phyloP scores from a whole-genome alignment of 2,797 vertebrate species.

The Argentina silus region DNA sequence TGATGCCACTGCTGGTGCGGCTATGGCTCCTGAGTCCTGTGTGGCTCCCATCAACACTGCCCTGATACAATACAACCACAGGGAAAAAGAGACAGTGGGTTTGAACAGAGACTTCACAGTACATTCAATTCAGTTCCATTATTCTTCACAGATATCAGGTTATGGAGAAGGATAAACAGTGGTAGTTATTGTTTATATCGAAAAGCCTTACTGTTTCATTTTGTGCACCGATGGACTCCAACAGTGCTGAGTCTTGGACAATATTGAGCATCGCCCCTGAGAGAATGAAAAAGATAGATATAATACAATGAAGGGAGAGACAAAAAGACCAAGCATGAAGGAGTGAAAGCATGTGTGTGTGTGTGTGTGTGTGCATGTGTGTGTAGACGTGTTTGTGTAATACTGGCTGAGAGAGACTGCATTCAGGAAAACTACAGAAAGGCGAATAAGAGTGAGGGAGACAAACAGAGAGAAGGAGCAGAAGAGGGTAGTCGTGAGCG shows the following conservation, averaged over 20 bases:
- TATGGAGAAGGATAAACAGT: neutral
- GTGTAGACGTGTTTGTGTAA: neutral
- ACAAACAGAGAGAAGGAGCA: neutral
- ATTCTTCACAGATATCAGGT: neutral
- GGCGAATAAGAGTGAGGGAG: neutral
- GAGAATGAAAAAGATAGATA: neutral
- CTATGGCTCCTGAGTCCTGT: constrained; percentile 80
- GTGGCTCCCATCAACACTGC: constrained; percentile 72
- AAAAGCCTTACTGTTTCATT: constrained; percentile 86
- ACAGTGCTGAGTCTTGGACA: constrained; percentile 93
- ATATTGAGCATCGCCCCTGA: constrained; percentile 96
- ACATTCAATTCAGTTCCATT: neutral
- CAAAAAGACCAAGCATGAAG: neutral
- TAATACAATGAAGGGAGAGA: neutral
- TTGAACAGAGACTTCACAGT: neutral
- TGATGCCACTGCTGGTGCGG: constrained; percentile 92
- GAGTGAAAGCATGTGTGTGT: constrained; percentile 5
- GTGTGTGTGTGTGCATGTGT: neutral
- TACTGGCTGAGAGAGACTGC: neutral
- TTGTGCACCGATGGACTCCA: constrained; percentile 92
- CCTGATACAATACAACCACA: constrained; percentile 44
- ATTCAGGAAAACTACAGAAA: neutral
- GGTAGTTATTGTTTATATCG: neutral
- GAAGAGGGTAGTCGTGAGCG: neutral
- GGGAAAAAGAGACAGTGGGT: too few relatives aligned